phyloP scores from a whole-genome alignment of 2,113 vertebrate genomes.

The Herpailurus yagouaroundi region DNA sequence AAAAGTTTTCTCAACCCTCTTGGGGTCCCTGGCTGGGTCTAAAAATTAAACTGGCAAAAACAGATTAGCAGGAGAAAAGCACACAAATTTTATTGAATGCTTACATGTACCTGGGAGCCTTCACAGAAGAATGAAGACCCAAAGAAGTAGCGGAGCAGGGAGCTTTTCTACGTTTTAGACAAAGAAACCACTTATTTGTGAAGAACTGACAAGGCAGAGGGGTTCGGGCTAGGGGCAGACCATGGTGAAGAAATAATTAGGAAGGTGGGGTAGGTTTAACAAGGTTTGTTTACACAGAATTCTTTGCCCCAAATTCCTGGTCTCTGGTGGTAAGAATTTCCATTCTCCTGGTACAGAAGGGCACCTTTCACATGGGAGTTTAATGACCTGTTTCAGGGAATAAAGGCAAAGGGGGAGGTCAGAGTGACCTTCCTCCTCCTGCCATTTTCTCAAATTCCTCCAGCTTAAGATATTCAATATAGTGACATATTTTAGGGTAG shows the following conservation, averaged over 20 bases:
- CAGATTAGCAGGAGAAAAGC: not conserved
- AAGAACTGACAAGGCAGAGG: not conserved
- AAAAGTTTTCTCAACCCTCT: not conserved
- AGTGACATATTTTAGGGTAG: too few relatives aligned
- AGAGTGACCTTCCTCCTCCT: not conserved
- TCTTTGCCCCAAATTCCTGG: not conserved
- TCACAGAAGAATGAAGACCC: not conserved
- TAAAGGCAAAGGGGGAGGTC: not conserved
- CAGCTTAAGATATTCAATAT: not conserved
- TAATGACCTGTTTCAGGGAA: not conserved
- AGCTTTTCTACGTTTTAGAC: not conserved
- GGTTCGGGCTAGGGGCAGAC: not conserved
- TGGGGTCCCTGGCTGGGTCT: not conserved
- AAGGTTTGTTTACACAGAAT: not conserved
- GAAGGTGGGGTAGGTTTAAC: not conserved
- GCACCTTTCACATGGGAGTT: not conserved
- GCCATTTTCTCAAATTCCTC: not conserved
- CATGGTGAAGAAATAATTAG: not conserved
- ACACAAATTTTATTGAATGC: not conserved
- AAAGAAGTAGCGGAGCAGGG: not conserved
- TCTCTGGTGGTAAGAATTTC: not conserved
- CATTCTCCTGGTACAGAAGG: not conserved
- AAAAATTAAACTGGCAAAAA: not conserved
- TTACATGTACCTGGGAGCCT: not conserved
- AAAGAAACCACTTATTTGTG: not conserved